Conservation (phyloP, 2,113 vertebrate genomes). For the Ceyx cyanopectus region DNA sequence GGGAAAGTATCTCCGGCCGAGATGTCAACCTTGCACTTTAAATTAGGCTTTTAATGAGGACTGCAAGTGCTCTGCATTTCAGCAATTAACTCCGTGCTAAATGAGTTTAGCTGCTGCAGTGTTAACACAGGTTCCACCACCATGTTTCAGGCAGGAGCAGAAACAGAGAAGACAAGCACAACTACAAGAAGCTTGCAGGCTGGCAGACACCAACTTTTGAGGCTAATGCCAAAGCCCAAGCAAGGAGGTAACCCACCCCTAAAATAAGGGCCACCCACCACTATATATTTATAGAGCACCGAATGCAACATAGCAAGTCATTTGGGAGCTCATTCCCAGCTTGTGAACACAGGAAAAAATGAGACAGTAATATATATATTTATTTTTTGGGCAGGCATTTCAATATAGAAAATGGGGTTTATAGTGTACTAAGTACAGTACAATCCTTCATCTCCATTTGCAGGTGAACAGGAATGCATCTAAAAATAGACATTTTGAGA, state of each 20-base stretch:
- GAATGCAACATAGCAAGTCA: rapidly evolving
- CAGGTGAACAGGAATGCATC: neutral
- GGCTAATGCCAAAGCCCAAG: neutral
- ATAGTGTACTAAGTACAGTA: neutral
- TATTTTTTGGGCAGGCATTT: neutral
- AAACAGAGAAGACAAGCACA: neutral
- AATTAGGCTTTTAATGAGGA: constrained; percentile 24
- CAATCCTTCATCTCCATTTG: neutral
- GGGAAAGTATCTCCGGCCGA: neutral
- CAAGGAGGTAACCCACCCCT: neutral
- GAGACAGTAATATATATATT: neutral
- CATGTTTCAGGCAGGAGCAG: neutral
- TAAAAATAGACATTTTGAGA: neutral
- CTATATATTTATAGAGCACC: neutral
- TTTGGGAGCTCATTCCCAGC: neutral
- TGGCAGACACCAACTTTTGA: neutral
- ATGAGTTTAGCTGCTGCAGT: neutral
- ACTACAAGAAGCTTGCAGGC: neutral
- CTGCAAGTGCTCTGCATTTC: neutral
- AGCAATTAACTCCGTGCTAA: neutral
- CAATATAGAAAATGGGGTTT: neutral
- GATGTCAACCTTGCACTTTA: constrained; percentile 35
- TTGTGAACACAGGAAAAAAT: rapidly evolving
- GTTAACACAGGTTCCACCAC: neutral
- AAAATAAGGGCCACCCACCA: neutral